A percentile compares a stretch with the other conserved stretches of the same genome.
Evolutionary conservation across 2,113 vertebrate genomes (phyloP).

Genomic region (Bombycilla garrulus): DNA sequence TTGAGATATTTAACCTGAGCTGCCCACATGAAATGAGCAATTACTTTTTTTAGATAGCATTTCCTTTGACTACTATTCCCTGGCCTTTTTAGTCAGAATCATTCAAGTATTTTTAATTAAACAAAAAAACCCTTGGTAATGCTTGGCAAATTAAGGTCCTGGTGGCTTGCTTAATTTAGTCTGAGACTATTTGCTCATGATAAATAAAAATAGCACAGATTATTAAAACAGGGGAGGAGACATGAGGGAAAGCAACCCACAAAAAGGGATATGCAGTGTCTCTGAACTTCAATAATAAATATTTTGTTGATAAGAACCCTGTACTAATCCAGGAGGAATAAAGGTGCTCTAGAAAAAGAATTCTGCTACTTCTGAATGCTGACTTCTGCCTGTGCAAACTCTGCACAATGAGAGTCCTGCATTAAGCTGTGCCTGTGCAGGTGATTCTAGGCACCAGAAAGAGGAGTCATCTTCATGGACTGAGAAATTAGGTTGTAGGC

Average conservation of each 20-base stretch:
- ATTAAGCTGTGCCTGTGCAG: no score
- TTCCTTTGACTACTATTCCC: conserved; percentile 7
- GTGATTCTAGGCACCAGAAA: neutral
- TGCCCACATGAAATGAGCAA: neutral
- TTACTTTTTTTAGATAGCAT: neutral
- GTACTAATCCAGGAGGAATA: neutral
- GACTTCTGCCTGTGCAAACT: neutral
- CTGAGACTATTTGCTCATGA: neutral
- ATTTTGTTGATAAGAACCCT: neutral
- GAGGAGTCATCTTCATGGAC: neutral
- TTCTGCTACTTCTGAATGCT: neutral
- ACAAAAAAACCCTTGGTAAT: neutral
- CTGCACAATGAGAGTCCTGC: neutral
- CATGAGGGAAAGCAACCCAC: neutral
- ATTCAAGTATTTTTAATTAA: conserved; percentile 60
- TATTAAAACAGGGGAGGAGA: conserved; percentile 14
- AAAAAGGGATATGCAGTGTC: neutral
- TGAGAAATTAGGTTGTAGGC: neutral
- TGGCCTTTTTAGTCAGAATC: conserved; percentile 5
- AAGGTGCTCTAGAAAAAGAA: neutral
- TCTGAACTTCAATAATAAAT: neutral
- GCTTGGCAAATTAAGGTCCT: neutral
- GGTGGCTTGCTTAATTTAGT: conserved; percentile 3
- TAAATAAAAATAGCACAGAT: conserved; percentile 32
- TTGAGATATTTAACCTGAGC: conserved; percentile 14